Conservation (phyloP, 2,113 vertebrate genomes). For the Dipodomys stephensi region DNA sequence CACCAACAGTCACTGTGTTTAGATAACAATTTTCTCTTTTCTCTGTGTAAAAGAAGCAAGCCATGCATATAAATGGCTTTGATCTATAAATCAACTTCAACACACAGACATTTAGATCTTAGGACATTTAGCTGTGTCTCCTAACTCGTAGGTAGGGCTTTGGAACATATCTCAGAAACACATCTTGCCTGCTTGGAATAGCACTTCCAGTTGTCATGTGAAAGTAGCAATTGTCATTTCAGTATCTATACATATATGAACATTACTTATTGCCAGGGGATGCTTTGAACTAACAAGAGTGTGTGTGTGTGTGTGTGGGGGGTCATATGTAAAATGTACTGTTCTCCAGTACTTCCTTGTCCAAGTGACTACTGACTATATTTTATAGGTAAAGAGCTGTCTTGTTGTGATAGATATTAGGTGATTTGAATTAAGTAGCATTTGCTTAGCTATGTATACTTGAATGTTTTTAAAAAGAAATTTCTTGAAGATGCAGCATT, state of each 20-base stretch:
- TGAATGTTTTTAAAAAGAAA: conserved; percentile 53
- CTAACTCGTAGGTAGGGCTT: not conserved
- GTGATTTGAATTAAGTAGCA: conserved; percentile 34
- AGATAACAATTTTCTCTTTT: conserved; percentile 29
- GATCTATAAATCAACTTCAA: not conserved
- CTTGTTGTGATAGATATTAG: not conserved
- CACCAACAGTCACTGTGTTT: not conserved
- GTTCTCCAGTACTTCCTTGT: not conserved
- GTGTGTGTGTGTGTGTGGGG: not conserved
- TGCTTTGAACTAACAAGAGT: not conserved
- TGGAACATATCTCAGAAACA: conserved; percentile 19
- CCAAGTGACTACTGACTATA: not conserved
- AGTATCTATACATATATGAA: not conserved
- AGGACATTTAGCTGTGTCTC: not conserved
- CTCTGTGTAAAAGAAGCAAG: not conserved
- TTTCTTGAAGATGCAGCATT: conserved; percentile 17
- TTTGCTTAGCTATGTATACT: conserved; percentile 43
- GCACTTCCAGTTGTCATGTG: not conserved
- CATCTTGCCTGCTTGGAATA: conserved; percentile 14
- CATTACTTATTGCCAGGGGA: not conserved
- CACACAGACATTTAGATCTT: not conserved
- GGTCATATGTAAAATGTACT: not conserved
- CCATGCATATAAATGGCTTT: not conserved
- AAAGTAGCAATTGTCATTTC: conserved; percentile 24
- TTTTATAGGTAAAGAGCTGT: conserved; percentile 24